Evolutionary conservation across 2,797 vertebrate species (phyloP), one percentile per base, ranked within the genome.

Genomic region (Muscicapa comitata): DNA sequence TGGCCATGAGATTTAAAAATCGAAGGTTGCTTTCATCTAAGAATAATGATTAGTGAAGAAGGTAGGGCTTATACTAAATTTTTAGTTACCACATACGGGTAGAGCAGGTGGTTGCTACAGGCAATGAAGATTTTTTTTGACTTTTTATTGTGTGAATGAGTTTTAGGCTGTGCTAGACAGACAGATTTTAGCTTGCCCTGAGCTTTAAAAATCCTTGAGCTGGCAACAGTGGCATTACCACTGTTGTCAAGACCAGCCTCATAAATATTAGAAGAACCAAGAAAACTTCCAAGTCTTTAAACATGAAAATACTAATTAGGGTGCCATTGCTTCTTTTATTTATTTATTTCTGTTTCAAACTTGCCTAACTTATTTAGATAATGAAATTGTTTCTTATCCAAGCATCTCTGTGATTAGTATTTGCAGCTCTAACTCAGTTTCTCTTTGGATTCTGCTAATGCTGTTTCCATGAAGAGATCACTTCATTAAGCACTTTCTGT

Each of bases 101-200:
- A 76, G 67, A 92, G 35, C 80, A 94, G 83, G 77, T 95, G 90
- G 21, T 82, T 95, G 86, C 93, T 84, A 73, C 77, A 86, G 66
- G 90, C 83, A 94, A 6, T 66, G 29, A 63, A 84, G 14, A 53
- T 6, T 26, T 12, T 73, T 93, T 72, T 79, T 59, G n/a, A 19
- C 35, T 59, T 81, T 80, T 73, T 74, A 57, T 84, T 88, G 48
- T 93, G 55, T 55, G 59, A 82, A 33, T 70, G 33, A 31, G 76
- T 91, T 92, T 82, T 84, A 75, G 54, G n/a, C n/a, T 88, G 62
- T 86, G 31, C 40, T 90, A 88, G 79, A 58, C 58, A 62, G 72
- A 63, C 26, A 33, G 68, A 78, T 88, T 96, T 93, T 31, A 70
- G 42, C 26, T 90, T 79, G 59, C 70, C 63, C 70, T 84, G 51